Percentiles rank a stretch among this genome's conserved stretches.
phyloP scores from a whole-genome alignment of 2,797 vertebrate genomes.

The Tenualosa ilisha region DNA sequence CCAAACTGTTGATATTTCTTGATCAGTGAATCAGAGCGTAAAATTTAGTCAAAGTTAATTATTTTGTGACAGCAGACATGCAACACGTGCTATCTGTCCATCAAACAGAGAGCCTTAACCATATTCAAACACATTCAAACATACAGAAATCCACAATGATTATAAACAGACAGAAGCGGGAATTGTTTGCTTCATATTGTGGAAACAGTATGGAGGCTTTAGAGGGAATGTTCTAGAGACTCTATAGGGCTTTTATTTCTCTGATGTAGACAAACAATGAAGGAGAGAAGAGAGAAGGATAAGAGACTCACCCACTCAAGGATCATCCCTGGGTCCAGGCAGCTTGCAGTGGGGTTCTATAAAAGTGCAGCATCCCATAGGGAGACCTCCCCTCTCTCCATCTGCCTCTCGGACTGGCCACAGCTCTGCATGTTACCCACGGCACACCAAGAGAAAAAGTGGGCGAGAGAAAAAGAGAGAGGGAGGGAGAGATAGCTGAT shows the following conservation, averaged over 20 bases:
- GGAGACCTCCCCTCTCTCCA: conserved; percentile 11
- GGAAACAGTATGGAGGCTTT: background rate
- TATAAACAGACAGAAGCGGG: background rate
- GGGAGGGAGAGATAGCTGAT: conserved; percentile 28
- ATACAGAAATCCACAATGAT: background rate
- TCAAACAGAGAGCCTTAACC: background rate
- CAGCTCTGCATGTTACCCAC: conserved; percentile 31
- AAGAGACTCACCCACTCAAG: conserved; percentile 58
- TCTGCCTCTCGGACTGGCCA: conserved; percentile 13
- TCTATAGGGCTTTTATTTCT: background rate
- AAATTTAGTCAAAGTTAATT: background rate
- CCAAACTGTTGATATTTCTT: background rate
- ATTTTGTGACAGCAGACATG: background rate
- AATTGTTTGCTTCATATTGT: background rate
- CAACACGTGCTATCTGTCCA: background rate
- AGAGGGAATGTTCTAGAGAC: background rate
- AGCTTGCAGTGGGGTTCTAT: conserved; percentile 19
- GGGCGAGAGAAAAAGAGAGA: conserved; percentile 27
- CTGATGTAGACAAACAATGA: background rate
- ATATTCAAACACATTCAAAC: background rate
- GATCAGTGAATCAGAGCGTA: background rate
- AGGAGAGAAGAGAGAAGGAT: no score
- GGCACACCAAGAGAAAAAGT: conserved; percentile 29
- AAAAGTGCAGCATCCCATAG: conserved; percentile 37
- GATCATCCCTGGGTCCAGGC: conserved; percentile 45